Conservation (phyloP, 2,113 vertebrate species). For the Tautogolabrus adspersus region DNA sequence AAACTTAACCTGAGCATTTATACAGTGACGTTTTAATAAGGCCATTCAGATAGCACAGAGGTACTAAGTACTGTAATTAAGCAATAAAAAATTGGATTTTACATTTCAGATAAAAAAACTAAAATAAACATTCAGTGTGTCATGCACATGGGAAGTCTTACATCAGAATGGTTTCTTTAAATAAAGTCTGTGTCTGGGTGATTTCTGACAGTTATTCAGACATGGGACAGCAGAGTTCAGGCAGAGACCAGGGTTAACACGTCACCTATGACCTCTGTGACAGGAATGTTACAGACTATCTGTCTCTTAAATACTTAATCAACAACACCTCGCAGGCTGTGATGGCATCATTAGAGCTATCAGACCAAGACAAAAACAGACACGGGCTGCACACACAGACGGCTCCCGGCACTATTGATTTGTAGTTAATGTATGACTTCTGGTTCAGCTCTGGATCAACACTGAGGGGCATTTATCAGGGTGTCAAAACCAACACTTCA, state of each 20-base stretch:
- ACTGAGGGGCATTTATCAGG: constrained; percentile 69
- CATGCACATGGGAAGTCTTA: too few relatives aligned
- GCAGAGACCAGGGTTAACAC: background rate
- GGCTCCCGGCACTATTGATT: constrained; percentile 72
- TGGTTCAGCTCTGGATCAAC: constrained; percentile 59
- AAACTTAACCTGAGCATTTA: too few relatives aligned
- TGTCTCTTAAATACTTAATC: constrained; percentile 46
- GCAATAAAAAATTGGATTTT: too few relatives aligned
- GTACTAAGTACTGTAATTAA: too few relatives aligned
- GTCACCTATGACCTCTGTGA: constrained; percentile 7
- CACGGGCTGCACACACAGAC: constrained; percentile 38
- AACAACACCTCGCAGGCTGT: constrained; percentile 43
- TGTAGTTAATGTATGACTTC: constrained; percentile 76
- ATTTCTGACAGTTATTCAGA: too few relatives aligned
- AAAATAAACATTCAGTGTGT: too few relatives aligned
- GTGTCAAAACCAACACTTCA: constrained; percentile 30
- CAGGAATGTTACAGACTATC: constrained; percentile 34
- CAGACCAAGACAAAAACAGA: constrained; percentile 34
- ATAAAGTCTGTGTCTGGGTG: too few relatives aligned
- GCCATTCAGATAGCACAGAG: too few relatives aligned
- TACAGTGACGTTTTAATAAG: too few relatives aligned
- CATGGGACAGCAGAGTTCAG: too few relatives aligned
- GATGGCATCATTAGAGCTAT: constrained; percentile 42
- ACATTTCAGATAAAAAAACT: too few relatives aligned
- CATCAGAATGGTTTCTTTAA: too few relatives aligned